phyloP scores from a whole-genome alignment of 2,888 invertebrate species.

The Luffia ferchaultella region DNA sequence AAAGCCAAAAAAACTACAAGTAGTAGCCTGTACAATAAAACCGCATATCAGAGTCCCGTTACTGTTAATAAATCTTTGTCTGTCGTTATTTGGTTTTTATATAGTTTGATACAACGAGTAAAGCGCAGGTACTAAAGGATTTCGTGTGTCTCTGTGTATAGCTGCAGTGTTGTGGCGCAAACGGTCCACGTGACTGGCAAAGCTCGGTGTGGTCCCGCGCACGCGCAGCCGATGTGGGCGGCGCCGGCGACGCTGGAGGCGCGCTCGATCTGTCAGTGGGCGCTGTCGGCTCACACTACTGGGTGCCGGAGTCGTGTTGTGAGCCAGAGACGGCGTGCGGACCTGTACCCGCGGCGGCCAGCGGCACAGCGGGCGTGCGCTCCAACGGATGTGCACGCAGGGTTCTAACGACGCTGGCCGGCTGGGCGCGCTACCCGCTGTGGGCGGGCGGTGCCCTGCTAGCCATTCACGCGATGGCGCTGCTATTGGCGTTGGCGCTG shows the following conservation, averaged over 20 bases:
- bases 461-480: conserved; percentile 36
- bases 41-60: too few relatives aligned
- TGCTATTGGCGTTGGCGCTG: conserved; percentile 44
- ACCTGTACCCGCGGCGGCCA: conserved; percentile 31
- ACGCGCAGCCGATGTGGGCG: conserved; percentile 12
- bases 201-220: conserved; percentile 34
- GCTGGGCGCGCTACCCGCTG: not conserved
- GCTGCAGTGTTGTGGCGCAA: conserved; percentile 94
- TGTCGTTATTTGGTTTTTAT: too few relatives aligned
- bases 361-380: conserved; percentile 24
- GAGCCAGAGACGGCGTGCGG: conserved; percentile 13
- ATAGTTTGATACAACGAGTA: too few relatives aligned
- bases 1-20: too few relatives aligned
- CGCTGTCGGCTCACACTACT: conserved; percentile 35
- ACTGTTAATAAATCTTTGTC: too few relatives aligned
- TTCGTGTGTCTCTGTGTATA: too few relatives aligned
- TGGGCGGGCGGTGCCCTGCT: conserved; percentile 33
- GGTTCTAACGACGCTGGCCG: conserved; percentile 30
- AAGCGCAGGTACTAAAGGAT: too few relatives aligned
- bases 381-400: conserved; percentile 21
- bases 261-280: conserved; percentile 42
- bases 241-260: conserved; percentile 7
- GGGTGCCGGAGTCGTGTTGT: conserved; percentile 46
- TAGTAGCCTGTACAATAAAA: too few relatives aligned
- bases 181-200: conserved; percentile 92